Conservation (phyloP, 2,113 vertebrate genomes). For the Scytalopus superciliaris region DNA sequence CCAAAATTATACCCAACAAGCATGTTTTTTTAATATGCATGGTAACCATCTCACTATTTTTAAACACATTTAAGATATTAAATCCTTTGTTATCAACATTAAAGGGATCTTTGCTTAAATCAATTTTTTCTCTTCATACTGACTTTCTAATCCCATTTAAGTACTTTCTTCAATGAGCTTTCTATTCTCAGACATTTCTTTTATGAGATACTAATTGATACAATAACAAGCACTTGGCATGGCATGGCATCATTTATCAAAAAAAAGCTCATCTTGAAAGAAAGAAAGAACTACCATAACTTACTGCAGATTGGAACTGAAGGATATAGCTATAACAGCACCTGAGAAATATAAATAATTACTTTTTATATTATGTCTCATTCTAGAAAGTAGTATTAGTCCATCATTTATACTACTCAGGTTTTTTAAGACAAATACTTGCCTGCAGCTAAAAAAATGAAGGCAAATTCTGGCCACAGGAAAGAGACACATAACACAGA, state of each 20-base stretch:
- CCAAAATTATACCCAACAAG: neutral
- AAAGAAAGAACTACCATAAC: neutral
- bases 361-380: neutral
- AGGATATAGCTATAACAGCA: neutral
- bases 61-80: neutral
- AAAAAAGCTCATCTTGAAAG: neutral
- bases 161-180: neutral
- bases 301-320: neutral
- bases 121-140: neutral
- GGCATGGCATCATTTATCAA: neutral
- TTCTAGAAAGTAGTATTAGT: neutral
- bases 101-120: neutral
- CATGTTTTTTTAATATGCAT: neutral
- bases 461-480: neutral
- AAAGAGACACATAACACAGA: neutral
- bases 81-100: neutral
- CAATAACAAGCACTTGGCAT: neutral
- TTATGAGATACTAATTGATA: neutral
- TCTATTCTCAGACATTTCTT: neutral
- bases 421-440: neutral
- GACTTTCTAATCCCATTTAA: slow-evolving; percentile 17
- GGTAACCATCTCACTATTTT: neutral
- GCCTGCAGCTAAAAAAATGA: neutral
- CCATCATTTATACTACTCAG: neutral
- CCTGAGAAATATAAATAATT: neutral